phyloP scores from a whole-genome alignment of 2,113 vertebrate species.

The Strix uralensis region DNA sequence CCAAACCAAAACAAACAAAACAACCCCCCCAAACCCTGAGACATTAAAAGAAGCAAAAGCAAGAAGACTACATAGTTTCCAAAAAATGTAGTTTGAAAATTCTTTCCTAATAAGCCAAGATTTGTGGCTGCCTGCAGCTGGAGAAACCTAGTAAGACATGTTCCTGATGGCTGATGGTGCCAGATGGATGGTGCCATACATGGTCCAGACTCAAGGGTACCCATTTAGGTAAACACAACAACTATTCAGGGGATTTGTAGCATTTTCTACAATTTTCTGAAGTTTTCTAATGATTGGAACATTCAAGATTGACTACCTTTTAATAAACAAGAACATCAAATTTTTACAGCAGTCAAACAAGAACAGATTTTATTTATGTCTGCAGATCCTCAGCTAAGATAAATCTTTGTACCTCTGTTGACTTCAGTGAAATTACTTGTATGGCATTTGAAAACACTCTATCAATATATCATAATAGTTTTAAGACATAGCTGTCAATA shows the following conservation, averaged over 20 bases:
- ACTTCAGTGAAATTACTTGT: background rate
- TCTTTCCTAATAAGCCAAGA: background rate
- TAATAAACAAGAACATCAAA: background rate
- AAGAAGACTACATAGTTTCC: background rate
- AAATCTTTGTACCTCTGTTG: background rate
- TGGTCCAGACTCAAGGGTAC: background rate
- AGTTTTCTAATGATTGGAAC: background rate
- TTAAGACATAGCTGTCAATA: background rate
- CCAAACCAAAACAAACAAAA: background rate
- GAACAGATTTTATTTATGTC: background rate
- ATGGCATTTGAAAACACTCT: background rate
- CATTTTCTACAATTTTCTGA: background rate
- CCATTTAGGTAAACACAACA: background rate
- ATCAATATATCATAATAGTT: background rate
- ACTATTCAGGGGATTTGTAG: background rate
- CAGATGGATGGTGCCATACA: background rate
- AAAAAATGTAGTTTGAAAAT: background rate
- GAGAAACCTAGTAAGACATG: background rate
- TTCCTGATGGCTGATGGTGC: background rate
- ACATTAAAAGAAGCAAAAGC: background rate
- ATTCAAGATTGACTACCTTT: background rate
- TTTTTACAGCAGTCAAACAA: background rate
- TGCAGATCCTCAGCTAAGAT: background rate
- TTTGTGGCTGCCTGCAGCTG: background rate
- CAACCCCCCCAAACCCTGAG: background rate